phyloP scores from a whole-genome alignment of 2,888 invertebrate species.

The Escarpia spicata region DNA sequence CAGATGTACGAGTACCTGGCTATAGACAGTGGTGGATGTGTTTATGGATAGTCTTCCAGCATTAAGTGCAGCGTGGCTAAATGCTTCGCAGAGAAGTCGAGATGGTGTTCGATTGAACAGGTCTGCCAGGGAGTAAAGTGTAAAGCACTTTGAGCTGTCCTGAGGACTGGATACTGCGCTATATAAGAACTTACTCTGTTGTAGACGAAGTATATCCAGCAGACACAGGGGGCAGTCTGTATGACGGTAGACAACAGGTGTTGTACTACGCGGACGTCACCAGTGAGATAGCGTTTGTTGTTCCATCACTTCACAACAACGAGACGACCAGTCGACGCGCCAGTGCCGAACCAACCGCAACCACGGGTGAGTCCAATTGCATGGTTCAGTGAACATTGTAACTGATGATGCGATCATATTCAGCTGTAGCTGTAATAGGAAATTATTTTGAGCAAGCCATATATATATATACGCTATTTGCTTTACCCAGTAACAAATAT shows the following conservation, averaged over 20 bases:
- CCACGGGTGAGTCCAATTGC: slow-evolving; percentile 22
- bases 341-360: slow-evolving; percentile 28
- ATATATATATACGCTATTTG: too few relatives aligned
- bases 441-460: too few relatives aligned
- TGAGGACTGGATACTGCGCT: not conserved
- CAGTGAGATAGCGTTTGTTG: slow-evolving; percentile 93
- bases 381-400: not conserved
- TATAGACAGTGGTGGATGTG: too few relatives aligned
- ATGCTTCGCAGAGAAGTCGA: too few relatives aligned
- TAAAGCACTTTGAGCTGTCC: too few relatives aligned
- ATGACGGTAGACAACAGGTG: slow-evolving; percentile 85
- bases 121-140: too few relatives aligned
- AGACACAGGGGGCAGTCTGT: slow-evolving; percentile 76
- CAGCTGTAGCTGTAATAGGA: not conserved
- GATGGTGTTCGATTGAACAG: too few relatives aligned
- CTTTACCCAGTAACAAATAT: too few relatives aligned
- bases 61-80: too few relatives aligned
- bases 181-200: not conserved
- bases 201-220: slow-evolving; percentile 45
- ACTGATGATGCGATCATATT: not conserved
- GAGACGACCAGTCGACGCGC: slow-evolving; percentile 37
- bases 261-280: slow-evolving; percentile 96
- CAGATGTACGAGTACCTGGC: too few relatives aligned
- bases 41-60: too few relatives aligned
- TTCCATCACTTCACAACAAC: slow-evolving; percentile 72